Evolutionary conservation across 2,888 invertebrate species (phyloP), one percentile per base, ranked within the genome.

Genomic region (Bugula neritina): DNA sequence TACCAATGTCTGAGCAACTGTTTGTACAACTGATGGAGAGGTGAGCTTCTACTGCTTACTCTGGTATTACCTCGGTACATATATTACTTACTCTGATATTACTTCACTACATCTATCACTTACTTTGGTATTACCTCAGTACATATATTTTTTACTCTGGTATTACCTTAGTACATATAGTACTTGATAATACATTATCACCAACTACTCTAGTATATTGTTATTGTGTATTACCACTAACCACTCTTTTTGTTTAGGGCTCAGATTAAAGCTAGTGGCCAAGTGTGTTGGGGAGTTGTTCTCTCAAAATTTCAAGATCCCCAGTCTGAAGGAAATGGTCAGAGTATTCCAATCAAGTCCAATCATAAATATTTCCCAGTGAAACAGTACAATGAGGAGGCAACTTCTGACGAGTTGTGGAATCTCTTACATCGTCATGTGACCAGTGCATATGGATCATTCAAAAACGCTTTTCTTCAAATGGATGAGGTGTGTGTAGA

Each of bases 271-370:
- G 81, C 80, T 1, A 79, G 78, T 54, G 81, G 80, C 0, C 79
- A 77, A 72, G 77, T 83, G 43, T 77, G 79, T 10, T 83, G 83
- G 83, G 81, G 82, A 74, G 73, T 75, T 43, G 82, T 83, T 72
- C 76, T 83, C 69, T 79, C 81, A 55, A 83, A 82, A 72, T 83
- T 83, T 74, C 81, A 80, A 72, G 79, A 80, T 72, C 79, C 81
- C 17, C 76, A 78, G 34, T 75, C 76, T n/a, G 71, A 74, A 23
- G 78, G 80, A 17, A 82, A 83, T 76, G 82, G 81, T 23, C 82
- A 83, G 73, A 81, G 82, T 23, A 69, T 82, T 5, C 81, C 83
- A 25, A 81, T 82, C 72, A 80, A 78, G 74, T 77, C 79, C 1
- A 78, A 75, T 69, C 81, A 82, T 75, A 82, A 80, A 82, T 82